phyloP scores from a whole-genome alignment of 2,113 vertebrate genomes.

The Puntigrus tetrazona region DNA sequence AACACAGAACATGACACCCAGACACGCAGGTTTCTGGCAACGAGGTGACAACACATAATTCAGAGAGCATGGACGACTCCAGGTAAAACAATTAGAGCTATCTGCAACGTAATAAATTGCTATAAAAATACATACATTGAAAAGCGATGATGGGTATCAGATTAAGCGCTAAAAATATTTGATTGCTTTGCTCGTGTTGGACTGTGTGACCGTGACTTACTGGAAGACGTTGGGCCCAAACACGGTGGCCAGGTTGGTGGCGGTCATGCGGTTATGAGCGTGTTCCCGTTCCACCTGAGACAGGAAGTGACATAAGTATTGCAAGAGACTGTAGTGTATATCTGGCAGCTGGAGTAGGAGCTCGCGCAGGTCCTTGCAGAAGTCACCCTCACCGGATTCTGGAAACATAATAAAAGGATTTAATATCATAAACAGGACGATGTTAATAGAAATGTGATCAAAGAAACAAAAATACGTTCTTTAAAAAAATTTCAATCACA shows the following conservation, averaged over 20 bases:
- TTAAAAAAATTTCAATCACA: too few relatives aligned
- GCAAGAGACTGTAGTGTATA: conserved; percentile 82
- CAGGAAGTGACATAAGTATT: conserved; percentile 88
- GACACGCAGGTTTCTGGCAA: background rate
- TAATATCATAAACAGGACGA: background rate
- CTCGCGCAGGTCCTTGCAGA: conserved; percentile 74
- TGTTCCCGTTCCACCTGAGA: conserved; percentile 82
- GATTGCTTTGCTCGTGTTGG: background rate
- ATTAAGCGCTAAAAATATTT: background rate
- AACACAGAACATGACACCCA: conserved; percentile 21
- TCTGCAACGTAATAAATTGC: too few relatives aligned
- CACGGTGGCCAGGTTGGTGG: conserved; percentile 87
- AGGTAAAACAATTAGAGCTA: background rate
- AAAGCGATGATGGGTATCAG: too few relatives aligned
- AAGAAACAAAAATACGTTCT: background rate
- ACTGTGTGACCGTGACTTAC: conserved; percentile 76
- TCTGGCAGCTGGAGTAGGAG: conserved; percentile 83
- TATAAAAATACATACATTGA: too few relatives aligned
- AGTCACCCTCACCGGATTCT: conserved; percentile 69
- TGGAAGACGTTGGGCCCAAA: conserved; percentile 92
- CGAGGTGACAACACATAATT: background rate
- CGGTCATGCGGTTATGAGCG: conserved; percentile 84
- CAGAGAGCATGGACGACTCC: background rate
- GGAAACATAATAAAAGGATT: background rate
- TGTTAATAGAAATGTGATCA: background rate